These are phyloP conservation scores for Hedychridium roseum DNA, from an alignment of 2,888 invertebrate genomes.

Conservation along the genomic window DNA sequence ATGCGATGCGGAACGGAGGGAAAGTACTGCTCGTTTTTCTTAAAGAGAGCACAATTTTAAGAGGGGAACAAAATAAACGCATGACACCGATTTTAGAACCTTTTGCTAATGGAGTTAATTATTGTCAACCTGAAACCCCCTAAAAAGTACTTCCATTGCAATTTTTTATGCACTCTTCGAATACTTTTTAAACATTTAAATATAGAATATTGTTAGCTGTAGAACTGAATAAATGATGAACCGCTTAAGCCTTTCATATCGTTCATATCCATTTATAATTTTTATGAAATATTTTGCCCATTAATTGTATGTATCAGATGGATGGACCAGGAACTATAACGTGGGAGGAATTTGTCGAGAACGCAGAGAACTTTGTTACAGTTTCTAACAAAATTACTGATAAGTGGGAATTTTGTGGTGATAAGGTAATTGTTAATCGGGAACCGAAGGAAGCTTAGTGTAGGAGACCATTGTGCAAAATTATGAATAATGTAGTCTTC, in stretches of 20 bases:
- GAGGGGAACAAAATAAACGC: neutral
- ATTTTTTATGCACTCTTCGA: no score
- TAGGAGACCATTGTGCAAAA: neutral
- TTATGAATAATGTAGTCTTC: neutral
- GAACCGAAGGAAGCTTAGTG: neutral
- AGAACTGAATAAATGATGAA: no score
- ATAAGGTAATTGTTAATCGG: slow-evolving; percentile 49
- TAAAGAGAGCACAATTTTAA: neutral
- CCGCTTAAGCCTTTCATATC: no score
- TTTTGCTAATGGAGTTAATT: no score
- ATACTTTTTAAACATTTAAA: no score
- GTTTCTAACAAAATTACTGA: slow-evolving; percentile 58
- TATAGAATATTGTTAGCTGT: no score
- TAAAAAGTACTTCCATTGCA: no score
- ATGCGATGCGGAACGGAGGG: slow-evolving; percentile 23
- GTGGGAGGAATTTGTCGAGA: slow-evolving; percentile 61
- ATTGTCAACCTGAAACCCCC: no score
- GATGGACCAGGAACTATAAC: slow-evolving; percentile 60
- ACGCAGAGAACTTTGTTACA: slow-evolving; percentile 54
- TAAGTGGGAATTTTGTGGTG: slow-evolving; percentile 56
- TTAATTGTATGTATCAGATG: slow-evolving; percentile 43
- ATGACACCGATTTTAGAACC: no score
- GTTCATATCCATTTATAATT: no score
- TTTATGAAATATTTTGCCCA: no score
- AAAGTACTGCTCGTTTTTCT: slow-evolving; percentile 19